Base-by-base conservation (phyloP, 1,140 invertebrate genomes). In the Aleiodes sp. region DNA sequence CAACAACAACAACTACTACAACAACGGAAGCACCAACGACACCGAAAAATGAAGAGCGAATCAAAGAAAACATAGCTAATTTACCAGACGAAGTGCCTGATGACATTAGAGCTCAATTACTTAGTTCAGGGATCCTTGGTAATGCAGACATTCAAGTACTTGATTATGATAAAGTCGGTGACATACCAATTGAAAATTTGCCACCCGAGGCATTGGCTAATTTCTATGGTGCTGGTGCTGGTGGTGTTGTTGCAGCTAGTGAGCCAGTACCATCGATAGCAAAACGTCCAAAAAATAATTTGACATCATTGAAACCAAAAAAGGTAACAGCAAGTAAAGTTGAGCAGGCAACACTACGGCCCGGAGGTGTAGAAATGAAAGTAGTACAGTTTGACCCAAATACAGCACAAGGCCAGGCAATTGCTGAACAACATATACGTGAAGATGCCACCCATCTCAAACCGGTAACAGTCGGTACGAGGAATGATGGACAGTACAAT, bases 101-200 rank as follows among this genome's bases (percentile, higher is more conserved):
- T 64, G 94, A 95, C 80, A 87, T 96, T 33, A 88, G 93, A 56
- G 88, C 94, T 78, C 94, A 95, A 76, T 84, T 95, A 0, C 77
- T 95, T n/a, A 92, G 92, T 41, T 94, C 93, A 0, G 94, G 94
- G 37, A 95, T 96, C 71, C 85, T 95, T 39, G 92, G 92, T 71
- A 94, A 95, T 77, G 94, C 94, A 24, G 93, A 95, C 75, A 95
- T 95, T 64, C 94, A 94, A 70, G 90, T 95, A 24, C 84, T 94
- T 31, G 93, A 95, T 82, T 94, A 94, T 72, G 94, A 95, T 77
- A 95, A 96, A 87, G 90, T 95, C 31, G 94, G 94, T n/a, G 94
- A 94, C 75, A 94, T 94, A 66, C 90, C 93, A 7, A 87, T 95
- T 46, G 93, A 94, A 72, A 93, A 92, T 70, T 82, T 95, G 57